Conservation (phyloP, 2,888 invertebrate species). For the Philereme transversata region DNA sequence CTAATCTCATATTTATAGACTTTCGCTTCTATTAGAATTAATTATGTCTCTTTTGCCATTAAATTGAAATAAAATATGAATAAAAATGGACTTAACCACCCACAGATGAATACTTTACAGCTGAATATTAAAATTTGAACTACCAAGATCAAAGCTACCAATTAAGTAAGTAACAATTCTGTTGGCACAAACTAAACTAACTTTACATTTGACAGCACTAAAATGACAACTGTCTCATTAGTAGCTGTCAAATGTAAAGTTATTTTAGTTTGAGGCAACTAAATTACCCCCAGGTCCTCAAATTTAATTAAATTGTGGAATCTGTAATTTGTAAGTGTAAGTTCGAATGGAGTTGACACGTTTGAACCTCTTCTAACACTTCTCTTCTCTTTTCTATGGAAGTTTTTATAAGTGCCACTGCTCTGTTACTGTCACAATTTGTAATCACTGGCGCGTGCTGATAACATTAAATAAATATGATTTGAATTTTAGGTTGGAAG, state of each 20-base stretch:
- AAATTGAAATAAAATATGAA: slow-evolving; percentile 31
- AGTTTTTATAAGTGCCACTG: slow-evolving; percentile 11
- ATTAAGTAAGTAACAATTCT: too few relatives aligned
- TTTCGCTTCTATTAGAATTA: slow-evolving; percentile 55
- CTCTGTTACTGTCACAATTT: slow-evolving; percentile 25
- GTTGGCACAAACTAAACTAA: too few relatives aligned
- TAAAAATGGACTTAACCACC: slow-evolving; percentile 24
- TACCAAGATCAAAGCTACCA: slow-evolving; percentile 7
- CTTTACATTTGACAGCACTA: too few relatives aligned
- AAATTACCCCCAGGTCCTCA: too few relatives aligned
- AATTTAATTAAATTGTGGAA: too few relatives aligned
- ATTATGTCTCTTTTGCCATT: slow-evolving; percentile 34
- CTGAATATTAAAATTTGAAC: slow-evolving; percentile 9
- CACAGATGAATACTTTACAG: slow-evolving; percentile 14
- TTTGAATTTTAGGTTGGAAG: not conserved
- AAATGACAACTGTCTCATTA: too few relatives aligned
- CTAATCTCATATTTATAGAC: slow-evolving; percentile 64
- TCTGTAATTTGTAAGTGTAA: too few relatives aligned
- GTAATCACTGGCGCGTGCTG: slow-evolving; percentile 63
- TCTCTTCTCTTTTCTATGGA: too few relatives aligned
- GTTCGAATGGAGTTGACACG: too few relatives aligned
- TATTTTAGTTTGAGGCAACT: too few relatives aligned
- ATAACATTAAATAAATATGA: slow-evolving; percentile 68
- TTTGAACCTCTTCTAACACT: slow-evolving; percentile 22
- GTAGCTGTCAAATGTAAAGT: too few relatives aligned